Evolutionary conservation across 2,888 invertebrate genomes (phyloP).

Genomic region (Gymnocheta viridis): DNA sequence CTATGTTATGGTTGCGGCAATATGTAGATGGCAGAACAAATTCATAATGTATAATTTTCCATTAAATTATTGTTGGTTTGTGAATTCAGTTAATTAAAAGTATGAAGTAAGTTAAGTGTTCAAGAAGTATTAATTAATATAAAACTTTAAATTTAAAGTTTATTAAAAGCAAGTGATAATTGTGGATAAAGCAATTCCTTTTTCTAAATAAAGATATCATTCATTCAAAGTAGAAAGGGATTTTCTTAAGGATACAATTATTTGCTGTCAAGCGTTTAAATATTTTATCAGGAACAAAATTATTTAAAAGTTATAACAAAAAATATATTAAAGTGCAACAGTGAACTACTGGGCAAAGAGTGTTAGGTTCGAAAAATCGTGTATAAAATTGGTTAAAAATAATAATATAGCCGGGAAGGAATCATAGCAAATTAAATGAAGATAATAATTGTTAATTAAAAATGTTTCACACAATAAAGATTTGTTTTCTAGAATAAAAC

Average conservation of each 20-base stretch:
- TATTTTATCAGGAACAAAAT: constrained; percentile 18
- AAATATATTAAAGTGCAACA: constrained; percentile 51
- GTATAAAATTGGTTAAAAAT: constrained; percentile 26
- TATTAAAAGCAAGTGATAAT: neutral
- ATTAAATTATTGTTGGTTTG: no score
- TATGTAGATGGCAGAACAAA: neutral
- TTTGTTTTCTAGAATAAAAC: constrained; percentile 43
- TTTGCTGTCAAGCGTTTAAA: neutral
- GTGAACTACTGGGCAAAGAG: constrained; percentile 58
- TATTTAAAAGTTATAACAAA: neutral
- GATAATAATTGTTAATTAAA: neutral
- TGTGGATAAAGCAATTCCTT: neutral
- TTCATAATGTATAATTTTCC: no score
- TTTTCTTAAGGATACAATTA: neutral
- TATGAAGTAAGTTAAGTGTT: neutral
- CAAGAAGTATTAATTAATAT: neutral
- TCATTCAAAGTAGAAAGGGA: neutral
- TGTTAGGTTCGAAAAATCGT: constrained; percentile 22
- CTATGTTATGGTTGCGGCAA: no score
- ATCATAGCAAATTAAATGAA: constrained; percentile 20
- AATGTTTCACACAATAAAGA: constrained; percentile 49
- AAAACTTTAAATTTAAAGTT: neutral
- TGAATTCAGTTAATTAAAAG: constrained; percentile 8
- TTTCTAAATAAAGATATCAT: neutral
- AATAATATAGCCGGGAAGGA: neutral